Conservation (phyloP, 2,797 vertebrate species). For the Acanthurus lineatus region DNA sequence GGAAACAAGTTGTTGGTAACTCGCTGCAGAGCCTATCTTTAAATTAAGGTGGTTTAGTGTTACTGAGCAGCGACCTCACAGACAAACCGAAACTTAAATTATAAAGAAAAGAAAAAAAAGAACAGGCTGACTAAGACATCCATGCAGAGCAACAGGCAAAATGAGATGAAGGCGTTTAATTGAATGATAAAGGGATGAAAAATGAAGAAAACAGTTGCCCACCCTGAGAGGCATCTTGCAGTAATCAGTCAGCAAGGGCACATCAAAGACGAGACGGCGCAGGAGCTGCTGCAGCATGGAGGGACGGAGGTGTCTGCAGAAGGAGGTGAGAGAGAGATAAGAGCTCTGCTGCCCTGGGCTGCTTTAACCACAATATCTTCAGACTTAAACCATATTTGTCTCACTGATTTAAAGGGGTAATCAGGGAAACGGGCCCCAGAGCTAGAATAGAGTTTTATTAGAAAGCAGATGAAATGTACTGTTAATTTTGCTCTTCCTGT, state of each 20-base stretch:
- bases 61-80: slow-evolving; percentile 5
- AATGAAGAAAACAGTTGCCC: slow-evolving; percentile 51
- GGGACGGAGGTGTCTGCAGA: slow-evolving; percentile 92
- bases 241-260: slow-evolving; percentile 96
- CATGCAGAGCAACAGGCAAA: not conserved
- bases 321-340: slow-evolving; percentile 63
- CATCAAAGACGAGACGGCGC: slow-evolving; percentile 96
- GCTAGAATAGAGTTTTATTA: slow-evolving; percentile 1
- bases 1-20: slow-evolving; percentile 22
- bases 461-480: slow-evolving; percentile 17
- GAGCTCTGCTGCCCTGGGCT: slow-evolving; percentile 27
- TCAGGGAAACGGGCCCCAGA: slow-evolving; percentile 12
- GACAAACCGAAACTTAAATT: not conserved
- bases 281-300: slow-evolving; percentile 98
- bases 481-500: too few species aligned
- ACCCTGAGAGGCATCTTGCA: slow-evolving; percentile 99
- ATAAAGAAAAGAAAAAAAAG: not conserved
- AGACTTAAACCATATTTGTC: slow-evolving; percentile 36
- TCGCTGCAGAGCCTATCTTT: not conserved
- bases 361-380: slow-evolving; percentile 32
- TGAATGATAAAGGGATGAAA: slow-evolving; percentile 28
- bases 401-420: slow-evolving; percentile 36
- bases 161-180: slow-evolving; percentile 7
- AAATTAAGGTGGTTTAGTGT: not conserved
- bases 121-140: not conserved